phyloP scores from a whole-genome alignment of 2,797 vertebrate genomes.

The Squalus acanthias region DNA sequence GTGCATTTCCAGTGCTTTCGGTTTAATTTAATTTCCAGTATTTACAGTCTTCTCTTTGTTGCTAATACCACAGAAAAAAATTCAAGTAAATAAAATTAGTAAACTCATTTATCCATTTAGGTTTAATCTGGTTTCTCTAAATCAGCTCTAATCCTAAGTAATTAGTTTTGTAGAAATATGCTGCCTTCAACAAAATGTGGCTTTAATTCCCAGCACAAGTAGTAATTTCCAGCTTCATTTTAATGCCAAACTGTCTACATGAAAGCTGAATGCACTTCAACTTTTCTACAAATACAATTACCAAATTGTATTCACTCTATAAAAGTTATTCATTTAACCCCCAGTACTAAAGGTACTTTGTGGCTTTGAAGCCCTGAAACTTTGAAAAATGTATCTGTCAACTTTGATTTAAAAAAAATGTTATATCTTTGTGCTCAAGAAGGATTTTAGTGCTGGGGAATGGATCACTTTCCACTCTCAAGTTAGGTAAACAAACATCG shows the following conservation, averaged over 20 bases:
- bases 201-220: neutral
- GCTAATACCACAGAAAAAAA: neutral
- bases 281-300: neutral
- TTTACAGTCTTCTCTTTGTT: neutral
- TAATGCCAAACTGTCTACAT: neutral
- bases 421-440: neutral
- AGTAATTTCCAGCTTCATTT: neutral
- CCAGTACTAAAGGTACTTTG: neutral
- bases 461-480: neutral
- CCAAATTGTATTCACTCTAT: neutral
- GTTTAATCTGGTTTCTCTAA: neutral
- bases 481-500: neutral
- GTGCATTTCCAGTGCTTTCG: neutral
- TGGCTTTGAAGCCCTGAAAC: neutral
- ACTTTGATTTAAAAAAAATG: neutral
- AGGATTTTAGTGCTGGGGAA: neutral
- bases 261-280: neutral
- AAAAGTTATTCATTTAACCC: neutral
- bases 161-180: neutral
- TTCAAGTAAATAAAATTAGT: neutral
- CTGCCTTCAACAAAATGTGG: neutral
- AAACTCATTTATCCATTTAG: neutral
- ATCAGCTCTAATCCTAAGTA: neutral
- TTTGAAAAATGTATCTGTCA: neutral
- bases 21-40: neutral